Conservation (phyloP, 2,888 invertebrate genomes). For the Apoderus coryli region DNA sequence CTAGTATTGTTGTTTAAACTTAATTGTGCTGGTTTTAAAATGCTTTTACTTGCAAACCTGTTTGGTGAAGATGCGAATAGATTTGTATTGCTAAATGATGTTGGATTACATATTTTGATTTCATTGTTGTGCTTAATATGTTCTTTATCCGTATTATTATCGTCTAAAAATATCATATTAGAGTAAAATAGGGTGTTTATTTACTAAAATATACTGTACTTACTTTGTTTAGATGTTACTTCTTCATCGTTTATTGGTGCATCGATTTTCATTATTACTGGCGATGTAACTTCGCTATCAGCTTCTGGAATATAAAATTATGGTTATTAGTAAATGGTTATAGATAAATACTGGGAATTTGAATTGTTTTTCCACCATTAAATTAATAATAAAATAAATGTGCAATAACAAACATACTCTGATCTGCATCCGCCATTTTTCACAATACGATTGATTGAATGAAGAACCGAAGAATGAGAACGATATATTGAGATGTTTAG, state of each 20-base stretch:
- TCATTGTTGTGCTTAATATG: conserved; percentile 23
- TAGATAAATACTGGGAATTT: background rate
- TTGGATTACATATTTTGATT: conserved; percentile 23
- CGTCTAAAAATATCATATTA: conserved; percentile 12
- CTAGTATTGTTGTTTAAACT: conserved; percentile 19
- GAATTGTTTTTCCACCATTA: background rate
- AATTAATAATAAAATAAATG: conserved; percentile 1
- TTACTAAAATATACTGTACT: no score
- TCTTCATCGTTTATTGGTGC: background rate
- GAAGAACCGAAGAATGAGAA: no score
- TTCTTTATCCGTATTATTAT: conserved; percentile 20
- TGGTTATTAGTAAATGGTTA: background rate
- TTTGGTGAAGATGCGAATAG: conserved; percentile 20
- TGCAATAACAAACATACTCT: conserved; percentile 3
- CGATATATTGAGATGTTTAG: no score
- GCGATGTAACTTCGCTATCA: background rate
- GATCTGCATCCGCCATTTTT: background rate
- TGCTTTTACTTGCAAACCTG: conserved; percentile 19
- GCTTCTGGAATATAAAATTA: background rate
- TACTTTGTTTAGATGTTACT: background rate
- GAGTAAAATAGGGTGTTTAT: no score
- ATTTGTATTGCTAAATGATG: conserved; percentile 18
- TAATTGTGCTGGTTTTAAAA: conserved; percentile 24
- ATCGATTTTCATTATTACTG: conserved; percentile 2
- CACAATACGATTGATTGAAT: no score